Conservation (phyloP, 2,888 invertebrate species). For the Acronicta alni region DNA sequence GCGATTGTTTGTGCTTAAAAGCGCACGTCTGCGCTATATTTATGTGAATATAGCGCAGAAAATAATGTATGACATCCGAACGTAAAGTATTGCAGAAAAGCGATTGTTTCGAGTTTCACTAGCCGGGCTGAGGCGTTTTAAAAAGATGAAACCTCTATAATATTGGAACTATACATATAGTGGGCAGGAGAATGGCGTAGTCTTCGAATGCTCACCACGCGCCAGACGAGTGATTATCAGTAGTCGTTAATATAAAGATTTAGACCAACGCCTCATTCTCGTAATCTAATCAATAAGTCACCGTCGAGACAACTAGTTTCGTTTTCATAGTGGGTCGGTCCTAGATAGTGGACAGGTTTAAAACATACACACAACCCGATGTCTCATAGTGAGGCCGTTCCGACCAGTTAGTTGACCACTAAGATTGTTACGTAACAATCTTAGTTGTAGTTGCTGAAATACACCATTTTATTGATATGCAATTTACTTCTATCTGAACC, state of each 20-base stretch:
- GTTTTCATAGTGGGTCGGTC: slow-evolving; percentile 7
- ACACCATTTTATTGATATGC: not conserved
- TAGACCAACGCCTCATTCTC: slow-evolving; percentile 6
- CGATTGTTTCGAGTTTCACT: not conserved
- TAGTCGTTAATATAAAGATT: slow-evolving; percentile 2
- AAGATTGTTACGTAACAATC: not conserved
- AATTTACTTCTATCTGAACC: not conserved
- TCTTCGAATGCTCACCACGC: not conserved
- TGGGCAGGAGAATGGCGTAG: not conserved
- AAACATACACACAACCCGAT: not conserved
- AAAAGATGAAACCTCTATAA: not conserved
- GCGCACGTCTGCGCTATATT: too few relatives aligned
- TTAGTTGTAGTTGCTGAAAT: not conserved
- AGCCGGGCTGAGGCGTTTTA: too few relatives aligned
- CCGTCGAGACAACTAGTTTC: not conserved
- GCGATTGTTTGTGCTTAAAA: too few relatives aligned
- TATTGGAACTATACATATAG: not conserved
- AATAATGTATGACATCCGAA: too few relatives aligned
- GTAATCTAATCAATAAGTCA: slow-evolving; percentile 28
- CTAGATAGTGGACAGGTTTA: not conserved
- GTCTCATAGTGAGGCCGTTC: too few relatives aligned
- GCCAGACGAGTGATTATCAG: slow-evolving; percentile 1
- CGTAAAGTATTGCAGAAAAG: too few relatives aligned
- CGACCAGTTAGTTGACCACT: too few relatives aligned
- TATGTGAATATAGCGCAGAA: too few relatives aligned